These are phyloP conservation scores for Drosophila bipectinata DNA, from an alignment of 1,140 invertebrate species.

Conservation along the genomic window DNA sequence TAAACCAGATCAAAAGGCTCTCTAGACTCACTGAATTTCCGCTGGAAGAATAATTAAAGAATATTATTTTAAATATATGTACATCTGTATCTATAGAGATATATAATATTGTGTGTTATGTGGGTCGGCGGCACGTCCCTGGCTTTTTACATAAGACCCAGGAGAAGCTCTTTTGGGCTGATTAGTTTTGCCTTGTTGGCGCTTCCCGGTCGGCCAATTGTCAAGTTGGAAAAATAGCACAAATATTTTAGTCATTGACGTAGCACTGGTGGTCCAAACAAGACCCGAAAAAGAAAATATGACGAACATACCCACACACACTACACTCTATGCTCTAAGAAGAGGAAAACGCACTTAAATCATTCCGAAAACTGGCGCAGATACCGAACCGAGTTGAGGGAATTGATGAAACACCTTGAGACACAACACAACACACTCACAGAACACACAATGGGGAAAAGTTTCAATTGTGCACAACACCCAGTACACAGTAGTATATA, in stretches of 20 bases:
- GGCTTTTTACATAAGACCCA: slow-evolving; percentile 17
- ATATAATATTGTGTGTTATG: slow-evolving; percentile 3
- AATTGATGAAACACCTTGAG: slow-evolving; percentile 47
- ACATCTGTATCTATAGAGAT: not conserved
- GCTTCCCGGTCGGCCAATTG: slow-evolving; percentile 42
- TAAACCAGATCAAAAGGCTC: slow-evolving; percentile 51
- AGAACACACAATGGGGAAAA: slow-evolving; percentile 26
- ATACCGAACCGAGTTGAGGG: slow-evolving; percentile 5
- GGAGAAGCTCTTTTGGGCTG: slow-evolving; percentile 8
- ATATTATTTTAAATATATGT: slow-evolving; percentile 19
- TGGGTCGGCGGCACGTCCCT: slow-evolving; percentile 50
- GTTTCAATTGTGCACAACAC: slow-evolving; percentile 45
- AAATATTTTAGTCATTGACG: slow-evolving; percentile 74
- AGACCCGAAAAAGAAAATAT: slow-evolving; percentile 1
- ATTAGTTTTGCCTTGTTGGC: slow-evolving; percentile 59
- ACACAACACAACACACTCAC: not conserved
- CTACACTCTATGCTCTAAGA: no score
- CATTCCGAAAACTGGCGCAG: slow-evolving; percentile 6
- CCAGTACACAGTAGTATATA: not conserved
- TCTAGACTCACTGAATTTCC: slow-evolving; percentile 11
- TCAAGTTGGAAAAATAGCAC: slow-evolving; percentile 58
- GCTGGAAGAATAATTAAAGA: slow-evolving; percentile 39
- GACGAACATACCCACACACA: no score
- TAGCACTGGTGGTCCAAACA: slow-evolving; percentile 36
- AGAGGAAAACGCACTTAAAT: slow-evolving; percentile 9